Evolutionary conservation across 2,113 vertebrate genomes (phyloP), one percentile per base, ranked within the genome.

Genomic region (Tonatia bakeri): DNA sequence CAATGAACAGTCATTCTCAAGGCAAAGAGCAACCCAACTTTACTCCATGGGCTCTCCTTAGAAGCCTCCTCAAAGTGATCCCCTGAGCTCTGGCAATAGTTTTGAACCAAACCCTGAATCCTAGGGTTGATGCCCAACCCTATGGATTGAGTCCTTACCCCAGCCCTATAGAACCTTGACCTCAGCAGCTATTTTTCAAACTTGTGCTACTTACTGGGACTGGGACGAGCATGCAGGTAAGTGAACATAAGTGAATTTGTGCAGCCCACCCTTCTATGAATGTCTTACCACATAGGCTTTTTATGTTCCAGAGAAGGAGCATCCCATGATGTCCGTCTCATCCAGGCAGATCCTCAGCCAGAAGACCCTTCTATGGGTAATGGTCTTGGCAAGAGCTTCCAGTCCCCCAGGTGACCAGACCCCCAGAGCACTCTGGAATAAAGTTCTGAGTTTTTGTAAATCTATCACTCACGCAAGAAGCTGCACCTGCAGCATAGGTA

Each of bases 401-500:
- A 83, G 52, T 36, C 33, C 43, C 59, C 5, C 43, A 67, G 26
- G 31, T 45, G 45, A 82, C 52, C 45, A 81, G 91, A 47, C 31
- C 17, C 73, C 77, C 12, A 38, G 19, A 65, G 11, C 52, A 87
- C 73, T 77, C 17, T 33, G 26, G 40, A n/a, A 64, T 81, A 59
- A 97, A 77, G 67, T 82, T 47, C 24, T 52, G 4, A 90, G 67
- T 50, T 47, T 90, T 33, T 75, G 40, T 85, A 82, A 95, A 79
- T 64, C 61, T 64, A 14, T 90, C 73, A 98, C 99, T 99, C 98
- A 99, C 99, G 99, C 97, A 85, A 99, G 98, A 90, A 99, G 98
- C 95, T 99, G 98, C 80, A 98, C 93, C 98, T 99, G 99, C 70
- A 99, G 96, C 97, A 99, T 97, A 8, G 99, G 99, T 96, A 99